These are phyloP conservation scores for Mormoops blainvillei DNA, from an alignment of 2,113 vertebrate species.

Conservation along the genomic window DNA sequence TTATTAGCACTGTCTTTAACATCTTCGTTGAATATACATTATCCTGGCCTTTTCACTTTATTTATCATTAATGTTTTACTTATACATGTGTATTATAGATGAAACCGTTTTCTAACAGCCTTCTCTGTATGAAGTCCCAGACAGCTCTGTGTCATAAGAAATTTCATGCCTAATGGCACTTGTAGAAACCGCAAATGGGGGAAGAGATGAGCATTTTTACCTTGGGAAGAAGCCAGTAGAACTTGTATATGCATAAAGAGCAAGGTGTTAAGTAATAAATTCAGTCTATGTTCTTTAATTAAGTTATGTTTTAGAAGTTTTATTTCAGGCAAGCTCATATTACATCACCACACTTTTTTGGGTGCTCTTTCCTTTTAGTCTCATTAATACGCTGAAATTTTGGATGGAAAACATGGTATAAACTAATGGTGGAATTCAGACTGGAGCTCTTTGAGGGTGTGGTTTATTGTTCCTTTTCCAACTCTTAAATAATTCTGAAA, in stretches of 20 bases:
- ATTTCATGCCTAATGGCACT: background rate
- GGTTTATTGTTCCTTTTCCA: conserved; percentile 63
- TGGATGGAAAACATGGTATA: conserved; percentile 34
- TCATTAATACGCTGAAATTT: conserved; percentile 37
- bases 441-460: conserved; percentile 60
- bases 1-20: background rate
- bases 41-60: no score
- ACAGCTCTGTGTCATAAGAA: background rate
- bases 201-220: background rate
- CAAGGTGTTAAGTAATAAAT: background rate
- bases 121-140: background rate
- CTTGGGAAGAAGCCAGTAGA: conserved; percentile 6
- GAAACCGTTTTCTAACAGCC: background rate
- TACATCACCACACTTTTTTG: background rate
- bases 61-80: no score
- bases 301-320: background rate
- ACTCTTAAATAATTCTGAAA: conserved; percentile 71
- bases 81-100: background rate
- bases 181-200: background rate
- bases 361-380: conserved; percentile 18
- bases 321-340: background rate
- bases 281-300: background rate
- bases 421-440: conserved; percentile 52
- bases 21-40: background rate
- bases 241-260: background rate